Conservation (phyloP, 2,797 vertebrate species). For the Numenius phaeopus region DNA sequence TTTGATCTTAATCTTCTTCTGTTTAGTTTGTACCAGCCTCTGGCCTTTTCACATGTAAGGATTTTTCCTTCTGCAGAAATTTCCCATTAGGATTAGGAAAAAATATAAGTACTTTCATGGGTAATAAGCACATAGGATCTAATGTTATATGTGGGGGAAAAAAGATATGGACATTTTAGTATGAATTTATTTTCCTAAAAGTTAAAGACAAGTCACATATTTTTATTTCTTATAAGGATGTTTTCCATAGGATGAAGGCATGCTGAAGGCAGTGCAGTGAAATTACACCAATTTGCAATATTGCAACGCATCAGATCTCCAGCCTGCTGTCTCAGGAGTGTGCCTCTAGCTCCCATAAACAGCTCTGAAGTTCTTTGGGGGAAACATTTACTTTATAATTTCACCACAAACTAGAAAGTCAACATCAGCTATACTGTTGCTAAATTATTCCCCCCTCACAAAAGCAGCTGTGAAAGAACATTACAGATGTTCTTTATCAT, state of each 20-base stretch:
- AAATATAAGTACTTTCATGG: not conserved
- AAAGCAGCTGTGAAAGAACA: constrained; percentile 33
- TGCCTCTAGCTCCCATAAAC: constrained; percentile 21
- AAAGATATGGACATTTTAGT: not conserved
- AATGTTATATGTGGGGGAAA: rapidly evolving
- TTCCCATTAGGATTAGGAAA: not conserved
- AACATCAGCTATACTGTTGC: not conserved
- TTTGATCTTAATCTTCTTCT: constrained; percentile 36
- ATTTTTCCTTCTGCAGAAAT: constrained; percentile 4
- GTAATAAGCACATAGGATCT: not conserved
- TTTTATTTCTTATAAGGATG: not conserved
- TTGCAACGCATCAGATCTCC: not conserved
- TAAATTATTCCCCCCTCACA: constrained; percentile 8
- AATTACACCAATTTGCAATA: not conserved
- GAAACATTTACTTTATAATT: not conserved
- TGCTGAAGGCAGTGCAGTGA: not conserved
- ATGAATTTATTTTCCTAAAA: not conserved
- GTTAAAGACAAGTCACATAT: not conserved
- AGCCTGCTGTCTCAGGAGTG: not conserved
- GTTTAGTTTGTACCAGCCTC: not conserved
- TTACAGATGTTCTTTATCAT: not conserved
- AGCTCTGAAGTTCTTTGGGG: not conserved
- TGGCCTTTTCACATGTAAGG: not conserved
- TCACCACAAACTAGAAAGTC: not conserved
- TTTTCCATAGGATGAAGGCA: not conserved